Evolutionary conservation across 2,797 vertebrate genomes (phyloP).

Genomic region (Triplophysa bombifrons): DNA sequence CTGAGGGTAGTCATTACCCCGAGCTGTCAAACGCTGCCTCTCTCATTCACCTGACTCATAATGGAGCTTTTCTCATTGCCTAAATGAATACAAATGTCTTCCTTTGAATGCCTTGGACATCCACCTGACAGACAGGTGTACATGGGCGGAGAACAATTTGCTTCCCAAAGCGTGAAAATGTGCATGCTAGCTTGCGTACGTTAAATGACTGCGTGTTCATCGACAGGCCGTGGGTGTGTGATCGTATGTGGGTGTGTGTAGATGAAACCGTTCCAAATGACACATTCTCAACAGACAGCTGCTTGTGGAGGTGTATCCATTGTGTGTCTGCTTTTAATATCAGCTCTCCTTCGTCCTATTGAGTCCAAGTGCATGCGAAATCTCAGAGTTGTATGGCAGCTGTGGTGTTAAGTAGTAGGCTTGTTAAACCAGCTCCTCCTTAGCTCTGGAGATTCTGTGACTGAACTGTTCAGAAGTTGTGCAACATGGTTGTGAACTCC

Average conservation of each 20-base stretch:
- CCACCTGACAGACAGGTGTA: constrained; percentile 47
- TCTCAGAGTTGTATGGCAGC: constrained; percentile 25
- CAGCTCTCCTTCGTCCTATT: neutral
- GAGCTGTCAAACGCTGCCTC: constrained; percentile 42
- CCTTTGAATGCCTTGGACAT: constrained; percentile 34
- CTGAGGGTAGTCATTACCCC: constrained; percentile 44
- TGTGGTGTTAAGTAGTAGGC: constrained; percentile 24
- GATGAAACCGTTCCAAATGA: constrained; percentile 32
- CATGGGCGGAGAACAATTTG: constrained; percentile 22
- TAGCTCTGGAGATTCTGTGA: constrained; percentile 28
- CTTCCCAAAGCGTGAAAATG: constrained; percentile 14
- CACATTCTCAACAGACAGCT: constrained; percentile 24
- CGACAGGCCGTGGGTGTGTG: constrained; percentile 17
- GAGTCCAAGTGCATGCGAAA: neutral
- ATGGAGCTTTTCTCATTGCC: constrained; percentile 49
- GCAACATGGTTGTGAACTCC: too few species aligned
- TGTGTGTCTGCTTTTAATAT: constrained; percentile 20
- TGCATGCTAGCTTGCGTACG: constrained; percentile 1
- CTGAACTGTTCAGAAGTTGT: neutral
- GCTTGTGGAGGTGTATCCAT: constrained; percentile 31
- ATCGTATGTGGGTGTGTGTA: constrained; percentile 8
- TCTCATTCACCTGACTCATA: constrained; percentile 47
- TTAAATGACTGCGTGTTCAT: neutral
- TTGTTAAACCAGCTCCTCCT: constrained; percentile 38
- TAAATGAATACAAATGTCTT: constrained; percentile 57